Evolutionary conservation across 1,140 invertebrate species (phyloP).

Genomic region (Agrypnia vestita): DNA sequence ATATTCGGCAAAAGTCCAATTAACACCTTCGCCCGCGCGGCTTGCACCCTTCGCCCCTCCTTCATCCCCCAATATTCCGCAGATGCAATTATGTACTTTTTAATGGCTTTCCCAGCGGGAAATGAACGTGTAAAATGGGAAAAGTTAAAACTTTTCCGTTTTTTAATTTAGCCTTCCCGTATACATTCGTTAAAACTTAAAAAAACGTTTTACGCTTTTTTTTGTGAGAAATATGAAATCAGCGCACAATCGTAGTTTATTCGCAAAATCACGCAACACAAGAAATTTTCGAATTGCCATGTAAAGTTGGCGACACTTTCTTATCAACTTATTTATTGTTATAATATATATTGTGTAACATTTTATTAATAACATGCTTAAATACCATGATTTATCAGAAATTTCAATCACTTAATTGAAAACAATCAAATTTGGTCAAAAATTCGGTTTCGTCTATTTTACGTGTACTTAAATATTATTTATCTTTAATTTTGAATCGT

Average conservation of each 20-base stretch:
- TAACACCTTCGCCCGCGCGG: conserved; percentile 1
- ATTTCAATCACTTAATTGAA: too few species aligned
- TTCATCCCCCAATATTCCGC: background rate
- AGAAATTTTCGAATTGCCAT: too few species aligned
- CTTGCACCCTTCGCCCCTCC: background rate
- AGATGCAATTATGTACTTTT: conserved; percentile 34
- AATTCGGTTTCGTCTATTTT: too few species aligned
- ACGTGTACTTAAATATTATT: too few species aligned
- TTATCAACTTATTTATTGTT: background rate
- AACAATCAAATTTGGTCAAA: too few species aligned
- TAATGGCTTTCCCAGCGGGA: conserved; percentile 13
- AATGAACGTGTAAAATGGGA: conserved; percentile 14
- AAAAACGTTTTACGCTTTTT: too few species aligned
- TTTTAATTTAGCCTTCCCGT: background rate
- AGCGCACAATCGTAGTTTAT: background rate
- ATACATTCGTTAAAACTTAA: too few species aligned
- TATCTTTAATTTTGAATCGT: too few species aligned
- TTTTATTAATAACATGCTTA: too few species aligned
- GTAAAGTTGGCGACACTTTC: background rate
- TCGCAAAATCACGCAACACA: background rate
- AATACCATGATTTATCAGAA: too few species aligned
- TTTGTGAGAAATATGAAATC: background rate
- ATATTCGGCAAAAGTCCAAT: conserved; percentile 1
- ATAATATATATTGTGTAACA: too few species aligned
- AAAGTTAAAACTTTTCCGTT: conserved; percentile 4